Evolutionary conservation across 37 sponge, comb jelly and placozoan species (phyloP).

Genomic region (Axinella damicornis): DNA sequence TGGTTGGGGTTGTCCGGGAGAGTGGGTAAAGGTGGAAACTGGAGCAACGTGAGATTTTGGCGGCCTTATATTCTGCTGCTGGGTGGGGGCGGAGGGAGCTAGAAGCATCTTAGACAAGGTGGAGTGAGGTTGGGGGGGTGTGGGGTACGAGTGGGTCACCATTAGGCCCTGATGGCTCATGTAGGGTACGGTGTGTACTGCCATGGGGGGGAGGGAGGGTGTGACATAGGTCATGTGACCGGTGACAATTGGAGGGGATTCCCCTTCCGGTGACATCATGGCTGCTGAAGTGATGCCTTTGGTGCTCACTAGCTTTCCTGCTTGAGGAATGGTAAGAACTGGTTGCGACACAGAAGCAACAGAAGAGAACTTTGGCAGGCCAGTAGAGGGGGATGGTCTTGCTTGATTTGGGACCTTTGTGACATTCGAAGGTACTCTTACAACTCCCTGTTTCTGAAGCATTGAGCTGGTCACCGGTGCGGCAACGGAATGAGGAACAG

Average conservation of each 20-base stretch:
- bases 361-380: not conserved
- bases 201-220: too few relatives aligned
- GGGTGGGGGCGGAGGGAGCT: not conserved
- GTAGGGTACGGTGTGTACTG: too few relatives aligned
- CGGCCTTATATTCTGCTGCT: not conserved
- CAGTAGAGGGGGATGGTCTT: not conserved
- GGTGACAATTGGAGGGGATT: not conserved
- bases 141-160: too few relatives aligned
- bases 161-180: too few relatives aligned
- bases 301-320: not conserved
- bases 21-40: too few relatives aligned
- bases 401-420: too few relatives aligned
- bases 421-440: too few relatives aligned
- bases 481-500: constrained; percentile 15
- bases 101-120: constrained; percentile 40
- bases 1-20: too few relatives aligned
- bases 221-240: not conserved
- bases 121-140: not conserved
- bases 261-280: not conserved
- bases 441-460: too few relatives aligned
- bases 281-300: not conserved
- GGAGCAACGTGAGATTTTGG: too few relatives aligned
- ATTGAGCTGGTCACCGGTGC: not conserved
- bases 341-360: not conserved
- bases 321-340: not conserved